These are phyloP conservation scores for Agrypnus murinus DNA, from an alignment of 2,888 invertebrate species.

Conservation along the genomic window DNA sequence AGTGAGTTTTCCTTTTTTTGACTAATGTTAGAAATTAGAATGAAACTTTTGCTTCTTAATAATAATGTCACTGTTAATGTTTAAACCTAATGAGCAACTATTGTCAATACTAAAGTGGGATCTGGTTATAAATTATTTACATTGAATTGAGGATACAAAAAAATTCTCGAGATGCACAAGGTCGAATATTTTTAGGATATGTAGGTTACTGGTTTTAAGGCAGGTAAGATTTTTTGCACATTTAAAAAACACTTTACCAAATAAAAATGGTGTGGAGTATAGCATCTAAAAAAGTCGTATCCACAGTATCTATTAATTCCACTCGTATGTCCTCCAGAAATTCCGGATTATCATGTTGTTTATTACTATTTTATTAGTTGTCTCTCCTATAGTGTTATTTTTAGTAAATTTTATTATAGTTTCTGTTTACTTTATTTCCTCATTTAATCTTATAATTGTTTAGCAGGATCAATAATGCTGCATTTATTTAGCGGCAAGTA, in stretches of 20 bases:
- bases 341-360: conserved; percentile 4
- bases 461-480: background rate
- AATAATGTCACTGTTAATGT: too few relatives aligned
- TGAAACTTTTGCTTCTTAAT: too few relatives aligned
- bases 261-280: conserved; percentile 3
- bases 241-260: conserved; percentile 12
- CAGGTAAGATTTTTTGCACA: conserved; percentile 39
- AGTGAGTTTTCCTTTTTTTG: background rate
- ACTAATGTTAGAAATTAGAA: too few relatives aligned
- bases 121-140: conserved; percentile 24
- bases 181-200: conserved; percentile 44
- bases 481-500: background rate
- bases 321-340: conserved; percentile 20
- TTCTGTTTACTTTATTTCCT: too few relatives aligned
- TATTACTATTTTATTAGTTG: too few relatives aligned
- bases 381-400: background rate
- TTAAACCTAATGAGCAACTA: conserved; percentile 2
- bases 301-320: conserved; percentile 1
- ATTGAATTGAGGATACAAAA: conserved; percentile 23
- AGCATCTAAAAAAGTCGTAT: background rate
- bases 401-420: background rate
- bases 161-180: conserved; percentile 35
- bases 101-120: conserved; percentile 2
- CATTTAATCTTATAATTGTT: too few relatives aligned
- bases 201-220: conserved; percentile 41